Base-by-base conservation (phyloP, 2,797 vertebrate species). In the Mycteria americana region DNA sequence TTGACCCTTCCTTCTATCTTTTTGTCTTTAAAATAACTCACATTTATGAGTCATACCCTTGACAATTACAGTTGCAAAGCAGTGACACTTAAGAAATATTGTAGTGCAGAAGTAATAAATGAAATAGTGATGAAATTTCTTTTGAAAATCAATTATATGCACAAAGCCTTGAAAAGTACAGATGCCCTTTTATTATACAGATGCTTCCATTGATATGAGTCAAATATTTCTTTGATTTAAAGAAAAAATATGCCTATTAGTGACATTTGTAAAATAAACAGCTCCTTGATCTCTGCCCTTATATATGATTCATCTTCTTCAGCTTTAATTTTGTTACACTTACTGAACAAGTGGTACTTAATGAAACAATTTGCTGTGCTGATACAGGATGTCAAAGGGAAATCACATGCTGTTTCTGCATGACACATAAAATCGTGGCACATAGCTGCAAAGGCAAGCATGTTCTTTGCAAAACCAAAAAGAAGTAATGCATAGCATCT, bases 71-170 rank as follows among this genome's bases (percentile, higher is more conserved):
- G 88, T 85, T 96, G 89, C 83, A 97, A 97, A 97, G 92, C 83
- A 96, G 82, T 95, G 83, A 84, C 83, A 97, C 85, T 96, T 97
- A 86, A 96, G 95, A 96, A 97, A 92, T 93, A 93, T 27, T 80
- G 45, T 64, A 75, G 43, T 62, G 30, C 30, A 91, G 46, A 83
- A 91, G 37, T 35, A 96, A 83, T 35, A 30, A 59, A 59, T 63
- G 30, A 72, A 92, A 80, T 46, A 76, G 14, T 39, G 19, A 63
- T 41, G 12, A 43, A 60, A 45, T 80, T 70, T 80, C 8, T 83
- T 86, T 91, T 85, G 51, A 92, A 92, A 91, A 92, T 72, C 73
- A 88, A 78, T 95, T 93, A 89, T 78, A 86, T 63, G 89, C 45
- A 80, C 53, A 89, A 85, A 92, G 16, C 60, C 81, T 88, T 91